These are phyloP conservation scores for Epinephelus malabaricus DNA, from an alignment of 2,797 vertebrate genomes.

Conservation along the genomic window DNA sequence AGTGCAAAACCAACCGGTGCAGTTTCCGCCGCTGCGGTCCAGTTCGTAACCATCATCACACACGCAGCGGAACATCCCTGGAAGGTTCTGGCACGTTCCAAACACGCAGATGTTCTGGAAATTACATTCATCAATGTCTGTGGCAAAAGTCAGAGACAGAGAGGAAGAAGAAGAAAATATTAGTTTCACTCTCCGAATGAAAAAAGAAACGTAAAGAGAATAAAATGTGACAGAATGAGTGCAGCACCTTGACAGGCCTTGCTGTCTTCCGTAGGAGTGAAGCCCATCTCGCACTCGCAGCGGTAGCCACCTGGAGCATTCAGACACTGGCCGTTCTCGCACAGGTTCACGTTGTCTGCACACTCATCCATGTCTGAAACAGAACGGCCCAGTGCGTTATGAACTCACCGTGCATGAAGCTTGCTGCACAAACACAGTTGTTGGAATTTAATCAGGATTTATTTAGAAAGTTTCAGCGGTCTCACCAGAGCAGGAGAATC, in stretches of 20 bases:
- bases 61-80: conserved; percentile 94
- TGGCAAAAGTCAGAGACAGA: conserved; percentile 12
- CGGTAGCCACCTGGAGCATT: conserved; percentile 94
- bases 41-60: conserved; percentile 94
- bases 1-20: conserved; percentile 87
- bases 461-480: neutral
- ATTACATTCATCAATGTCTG: conserved; percentile 96
- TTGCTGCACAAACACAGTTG: neutral
- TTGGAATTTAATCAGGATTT: neutral
- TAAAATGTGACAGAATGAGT: neutral
- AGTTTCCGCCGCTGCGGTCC: conserved; percentile 94
- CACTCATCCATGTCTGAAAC: conserved; percentile 94
- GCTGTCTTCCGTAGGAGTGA: conserved; percentile 94
- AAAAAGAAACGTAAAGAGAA: neutral
- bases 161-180: neutral
- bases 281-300: conserved; percentile 97
- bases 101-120: conserved; percentile 96
- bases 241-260: conserved; percentile 92
- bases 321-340: conserved; percentile 95
- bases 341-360: conserved; percentile 93
- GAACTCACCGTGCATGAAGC: neutral
- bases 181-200: neutral
- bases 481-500: conserved; percentile 92
- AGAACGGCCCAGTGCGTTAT: neutral
- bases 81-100: conserved; percentile 95